Percentiles rank a stretch among this genome's conserved stretches.
Evolutionary conservation across 2,797 vertebrate species (phyloP).

Genomic region (Anisognathus igniventris): DNA sequence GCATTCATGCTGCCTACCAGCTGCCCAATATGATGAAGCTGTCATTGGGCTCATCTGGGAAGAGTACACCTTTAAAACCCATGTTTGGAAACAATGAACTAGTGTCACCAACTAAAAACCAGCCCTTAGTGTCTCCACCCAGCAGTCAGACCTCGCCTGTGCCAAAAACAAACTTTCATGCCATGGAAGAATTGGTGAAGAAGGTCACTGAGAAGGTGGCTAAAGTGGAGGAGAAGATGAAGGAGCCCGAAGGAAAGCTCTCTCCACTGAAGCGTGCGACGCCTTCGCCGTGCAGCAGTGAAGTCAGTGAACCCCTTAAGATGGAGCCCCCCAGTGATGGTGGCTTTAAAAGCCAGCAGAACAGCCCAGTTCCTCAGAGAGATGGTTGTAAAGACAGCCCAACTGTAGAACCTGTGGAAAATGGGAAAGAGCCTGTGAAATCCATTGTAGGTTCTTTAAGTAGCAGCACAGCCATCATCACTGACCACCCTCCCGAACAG

Average conservation of each 20-base stretch:
- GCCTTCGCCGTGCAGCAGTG: slow-evolving; percentile 90
- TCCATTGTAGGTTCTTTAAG: slow-evolving; percentile 79
- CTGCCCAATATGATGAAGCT: slow-evolving; percentile 98
- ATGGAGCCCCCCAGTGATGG: slow-evolving; percentile 83
- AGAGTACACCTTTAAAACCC: slow-evolving; percentile 86
- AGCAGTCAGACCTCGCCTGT: slow-evolving; percentile 91
- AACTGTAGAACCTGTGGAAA: slow-evolving; percentile 82
- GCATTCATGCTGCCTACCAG: slow-evolving; percentile 99
- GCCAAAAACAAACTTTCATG: slow-evolving; percentile 95
- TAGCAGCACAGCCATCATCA: slow-evolving; percentile 95
- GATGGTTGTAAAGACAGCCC: slow-evolving; percentile 83
- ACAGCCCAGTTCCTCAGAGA: slow-evolving; percentile 77
- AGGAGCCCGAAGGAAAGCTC: slow-evolving; percentile 83
- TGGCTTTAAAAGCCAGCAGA: slow-evolving; percentile 85
- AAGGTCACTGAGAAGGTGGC: slow-evolving; percentile 97
- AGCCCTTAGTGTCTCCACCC: slow-evolving; percentile 86
- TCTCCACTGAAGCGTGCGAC: slow-evolving; percentile 87
- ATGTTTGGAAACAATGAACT: slow-evolving; percentile 88
- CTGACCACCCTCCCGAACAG: slow-evolving; percentile 95
- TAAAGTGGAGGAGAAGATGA: slow-evolving; percentile 95
- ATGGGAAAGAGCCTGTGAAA: slow-evolving; percentile 83
- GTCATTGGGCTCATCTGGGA: slow-evolving; percentile 89
- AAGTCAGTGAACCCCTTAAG: slow-evolving; percentile 83
- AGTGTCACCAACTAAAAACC: slow-evolving; percentile 87
- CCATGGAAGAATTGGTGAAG: slow-evolving; percentile 97